These are phyloP conservation scores for Paratilapia polleni DNA, from an alignment of 2,113 vertebrate genomes.

Conservation along the genomic window DNA sequence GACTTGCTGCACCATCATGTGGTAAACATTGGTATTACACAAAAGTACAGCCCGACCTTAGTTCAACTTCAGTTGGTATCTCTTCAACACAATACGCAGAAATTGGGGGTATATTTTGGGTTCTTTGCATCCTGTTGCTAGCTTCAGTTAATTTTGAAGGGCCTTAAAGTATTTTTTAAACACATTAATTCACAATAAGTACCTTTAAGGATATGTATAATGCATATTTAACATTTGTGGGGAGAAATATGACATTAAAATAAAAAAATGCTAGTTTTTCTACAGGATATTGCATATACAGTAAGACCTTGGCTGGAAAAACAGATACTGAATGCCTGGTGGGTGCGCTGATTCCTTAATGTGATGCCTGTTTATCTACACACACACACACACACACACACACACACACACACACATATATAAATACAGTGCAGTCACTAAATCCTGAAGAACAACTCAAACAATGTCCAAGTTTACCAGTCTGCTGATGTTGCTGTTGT, in stretches of 20 bases:
- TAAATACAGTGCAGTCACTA: not conserved
- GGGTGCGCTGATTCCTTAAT: not conserved
- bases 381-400: not conserved
- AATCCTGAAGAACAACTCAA: not conserved
- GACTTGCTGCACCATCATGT: not conserved
- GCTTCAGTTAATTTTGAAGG: no score
- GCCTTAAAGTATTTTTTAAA: no score
- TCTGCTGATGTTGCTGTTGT: constrained; percentile 57
- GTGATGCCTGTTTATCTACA: not conserved
- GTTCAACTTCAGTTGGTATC: not conserved
- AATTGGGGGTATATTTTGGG: no score
- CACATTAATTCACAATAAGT: no score
- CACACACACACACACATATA: not conserved
- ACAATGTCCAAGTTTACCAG: not conserved
- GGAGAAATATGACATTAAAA: no score
- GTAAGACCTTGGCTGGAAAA: no score
- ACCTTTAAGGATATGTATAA: not conserved
- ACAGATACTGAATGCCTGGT: no score
- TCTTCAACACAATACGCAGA: not conserved
- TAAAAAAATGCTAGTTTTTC: no score
- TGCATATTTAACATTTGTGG: not conserved
- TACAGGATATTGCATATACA: no score
- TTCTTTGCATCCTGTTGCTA: no score
- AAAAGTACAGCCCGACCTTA: not conserved
- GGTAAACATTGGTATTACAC: not conserved